Evolutionary conservation across 2,888 invertebrate genomes (phyloP).

Genomic region (Eutolmus rufibarbis): DNA sequence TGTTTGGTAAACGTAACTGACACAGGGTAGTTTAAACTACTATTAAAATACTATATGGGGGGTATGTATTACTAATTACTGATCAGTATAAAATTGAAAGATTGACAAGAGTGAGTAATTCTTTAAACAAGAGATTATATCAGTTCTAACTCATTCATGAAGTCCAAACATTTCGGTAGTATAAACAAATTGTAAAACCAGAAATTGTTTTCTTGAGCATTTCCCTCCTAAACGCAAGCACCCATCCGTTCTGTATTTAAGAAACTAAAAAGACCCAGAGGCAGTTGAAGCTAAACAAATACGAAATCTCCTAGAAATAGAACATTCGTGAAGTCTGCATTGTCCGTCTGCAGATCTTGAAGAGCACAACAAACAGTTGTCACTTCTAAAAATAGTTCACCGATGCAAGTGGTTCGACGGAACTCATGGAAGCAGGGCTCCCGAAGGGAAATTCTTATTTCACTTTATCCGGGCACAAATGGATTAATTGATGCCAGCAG

Average conservation of each 20-base stretch:
- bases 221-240: not conserved
- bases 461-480: not conserved
- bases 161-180: not conserved
- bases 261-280: not conserved
- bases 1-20: too few species aligned
- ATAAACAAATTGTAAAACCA: not conserved
- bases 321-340: not conserved
- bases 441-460: not conserved
- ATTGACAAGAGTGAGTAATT: not conserved
- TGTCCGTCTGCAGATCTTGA: not conserved
- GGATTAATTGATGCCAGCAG: not conserved
- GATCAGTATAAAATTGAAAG: not conserved
- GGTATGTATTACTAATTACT: not conserved
- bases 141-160: not conserved
- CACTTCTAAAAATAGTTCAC: conserved; percentile 4
- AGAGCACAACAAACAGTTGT: conserved; percentile 4
- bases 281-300: not conserved
- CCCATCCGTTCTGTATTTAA: not conserved
- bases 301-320: not conserved
- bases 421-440: not conserved
- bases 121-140: not conserved
- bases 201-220: not conserved
- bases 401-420: conserved; percentile 6
- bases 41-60: too few species aligned
- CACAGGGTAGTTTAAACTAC: too few species aligned